A percentile compares a stretch with the other conserved stretches of the same genome.
Evolutionary conservation across 2,888 invertebrate genomes (phyloP).

Genomic region (Aquatica leii): DNA sequence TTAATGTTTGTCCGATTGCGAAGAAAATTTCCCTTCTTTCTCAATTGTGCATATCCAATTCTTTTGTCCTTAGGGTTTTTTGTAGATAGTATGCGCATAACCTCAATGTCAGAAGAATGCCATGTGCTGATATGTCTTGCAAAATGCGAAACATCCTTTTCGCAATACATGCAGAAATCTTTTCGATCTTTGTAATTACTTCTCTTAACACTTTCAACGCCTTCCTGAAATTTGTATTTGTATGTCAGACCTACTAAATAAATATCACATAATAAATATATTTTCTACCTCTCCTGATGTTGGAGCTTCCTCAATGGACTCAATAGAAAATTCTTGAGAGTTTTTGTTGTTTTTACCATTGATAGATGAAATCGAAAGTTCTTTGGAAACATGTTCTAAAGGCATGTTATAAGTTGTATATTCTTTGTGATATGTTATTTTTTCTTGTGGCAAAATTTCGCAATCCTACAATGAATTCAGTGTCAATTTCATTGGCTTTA

Average conservation of each 20-base stretch:
- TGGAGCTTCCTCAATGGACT: background rate
- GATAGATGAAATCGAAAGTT: background rate
- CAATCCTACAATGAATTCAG: background rate
- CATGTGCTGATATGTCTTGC: constrained; percentile 16
- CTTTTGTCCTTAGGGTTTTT: background rate
- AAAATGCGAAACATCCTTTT: constrained; percentile 18
- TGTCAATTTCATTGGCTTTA: background rate
- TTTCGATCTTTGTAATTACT: constrained; percentile 10
- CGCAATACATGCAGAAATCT: constrained; percentile 20
- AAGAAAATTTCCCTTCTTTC: constrained; percentile 31
- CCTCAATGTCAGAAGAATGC: constrained; percentile 16
- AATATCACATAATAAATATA: background rate
- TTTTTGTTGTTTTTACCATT: background rate
- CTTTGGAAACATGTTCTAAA: background rate
- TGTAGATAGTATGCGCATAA: constrained; percentile 7
- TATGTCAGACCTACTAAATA: too few relatives aligned
- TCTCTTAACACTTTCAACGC: background rate
- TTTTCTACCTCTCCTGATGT: background rate
- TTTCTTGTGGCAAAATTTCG: background rate
- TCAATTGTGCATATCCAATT: constrained; percentile 11
- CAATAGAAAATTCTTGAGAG: background rate
- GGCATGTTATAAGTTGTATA: background rate
- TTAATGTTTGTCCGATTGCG: constrained; percentile 14
- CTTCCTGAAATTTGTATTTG: background rate
- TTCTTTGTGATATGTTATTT: background rate